Conservation (phyloP, 2,113 vertebrate genomes). For the Strix uralensis region DNA sequence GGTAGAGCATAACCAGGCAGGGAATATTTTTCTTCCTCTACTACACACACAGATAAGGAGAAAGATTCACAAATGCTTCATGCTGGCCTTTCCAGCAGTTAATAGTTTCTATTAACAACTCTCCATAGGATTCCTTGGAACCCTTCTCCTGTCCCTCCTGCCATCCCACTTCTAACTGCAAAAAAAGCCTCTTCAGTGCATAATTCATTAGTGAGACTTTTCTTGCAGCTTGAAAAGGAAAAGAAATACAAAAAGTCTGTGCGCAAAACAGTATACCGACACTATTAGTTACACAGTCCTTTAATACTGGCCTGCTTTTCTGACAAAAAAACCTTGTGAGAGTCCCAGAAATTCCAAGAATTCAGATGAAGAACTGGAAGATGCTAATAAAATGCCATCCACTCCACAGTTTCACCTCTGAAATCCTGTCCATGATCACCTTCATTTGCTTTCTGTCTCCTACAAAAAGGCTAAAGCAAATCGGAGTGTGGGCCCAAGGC, state of each 20-base stretch:
- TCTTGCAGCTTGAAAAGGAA: not conserved
- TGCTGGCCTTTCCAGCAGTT: not conserved
- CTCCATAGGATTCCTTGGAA: not conserved
- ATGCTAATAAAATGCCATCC: not conserved
- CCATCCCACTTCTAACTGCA: not conserved
- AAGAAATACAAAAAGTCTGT: not conserved
- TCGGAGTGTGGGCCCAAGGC: not conserved
- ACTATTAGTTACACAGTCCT: not conserved
- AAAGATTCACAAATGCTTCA: not conserved
- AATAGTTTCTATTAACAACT: not conserved
- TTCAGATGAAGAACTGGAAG: not conserved
- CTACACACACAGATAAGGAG: not conserved
- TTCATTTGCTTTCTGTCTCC: not conserved
- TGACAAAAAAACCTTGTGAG: not conserved
- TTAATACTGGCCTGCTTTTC: not conserved
- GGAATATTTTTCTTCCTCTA: not conserved
- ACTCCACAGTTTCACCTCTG: not conserved
- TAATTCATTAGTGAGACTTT: not conserved
- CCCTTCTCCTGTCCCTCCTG: not conserved
- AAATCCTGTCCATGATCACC: not conserved
- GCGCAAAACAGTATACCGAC: rapidly evolving
- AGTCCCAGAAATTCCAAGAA: not conserved
- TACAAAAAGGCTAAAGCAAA: not conserved
- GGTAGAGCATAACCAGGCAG: not conserved
- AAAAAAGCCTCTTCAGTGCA: not conserved